Conservation (phyloP, 37 sponge, comb jelly and placozoan genomes). For the Cliona cf. orientalis region DNA sequence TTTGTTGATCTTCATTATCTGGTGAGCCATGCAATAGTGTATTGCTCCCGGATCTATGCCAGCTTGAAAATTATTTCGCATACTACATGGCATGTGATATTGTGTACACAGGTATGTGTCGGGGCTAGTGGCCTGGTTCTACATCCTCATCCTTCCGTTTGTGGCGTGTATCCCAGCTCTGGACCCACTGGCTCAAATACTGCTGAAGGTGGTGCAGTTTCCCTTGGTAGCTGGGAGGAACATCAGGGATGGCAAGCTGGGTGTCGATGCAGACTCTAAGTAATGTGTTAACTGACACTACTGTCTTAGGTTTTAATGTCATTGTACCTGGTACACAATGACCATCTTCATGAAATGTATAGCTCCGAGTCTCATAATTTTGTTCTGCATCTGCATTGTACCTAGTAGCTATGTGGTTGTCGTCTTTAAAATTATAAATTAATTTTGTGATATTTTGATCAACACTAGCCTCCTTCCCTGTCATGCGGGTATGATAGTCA, state of each 20-base stretch:
- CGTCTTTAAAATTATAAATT: too few species aligned
- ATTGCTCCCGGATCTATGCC: neutral
- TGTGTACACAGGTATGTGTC: constrained; percentile 25
- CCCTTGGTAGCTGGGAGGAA: constrained; percentile 36
- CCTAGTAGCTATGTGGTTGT: too few species aligned
- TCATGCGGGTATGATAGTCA: too few species aligned
- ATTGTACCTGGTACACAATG: too few species aligned
- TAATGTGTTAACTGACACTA: too few species aligned
- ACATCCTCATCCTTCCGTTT: constrained; percentile 52
- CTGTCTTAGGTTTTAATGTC: too few species aligned
- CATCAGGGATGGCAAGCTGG: constrained; percentile 39
- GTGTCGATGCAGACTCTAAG: neutral
- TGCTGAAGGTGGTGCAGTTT: constrained; percentile 39
- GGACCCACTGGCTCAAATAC: constrained; percentile 22
- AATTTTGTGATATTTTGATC: too few species aligned
- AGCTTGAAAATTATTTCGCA: neutral
- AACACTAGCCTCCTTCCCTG: too few species aligned
- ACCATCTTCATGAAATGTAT: too few species aligned
- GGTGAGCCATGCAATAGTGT: neutral
- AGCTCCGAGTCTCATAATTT: too few species aligned
- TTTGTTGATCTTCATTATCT: constrained; percentile 36
- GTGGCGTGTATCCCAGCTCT: constrained; percentile 40
- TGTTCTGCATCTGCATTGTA: too few species aligned
- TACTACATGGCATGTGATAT: too few species aligned
- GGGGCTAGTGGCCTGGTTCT: constrained; percentile 29